Base-by-base conservation (phyloP, 2,113 vertebrate genomes). In the Oostethus manadensis region DNA sequence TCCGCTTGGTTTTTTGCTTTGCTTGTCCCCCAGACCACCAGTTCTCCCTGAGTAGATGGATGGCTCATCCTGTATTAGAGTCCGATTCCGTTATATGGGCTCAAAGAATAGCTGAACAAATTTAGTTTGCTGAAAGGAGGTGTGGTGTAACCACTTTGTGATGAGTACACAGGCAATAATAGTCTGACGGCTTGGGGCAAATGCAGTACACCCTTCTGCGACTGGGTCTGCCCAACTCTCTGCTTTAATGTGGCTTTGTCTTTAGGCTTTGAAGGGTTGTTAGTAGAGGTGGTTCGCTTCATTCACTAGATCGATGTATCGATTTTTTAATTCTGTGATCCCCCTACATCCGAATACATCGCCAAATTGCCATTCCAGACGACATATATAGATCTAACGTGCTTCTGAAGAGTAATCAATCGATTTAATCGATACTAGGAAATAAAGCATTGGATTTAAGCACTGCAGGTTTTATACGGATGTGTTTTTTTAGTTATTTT, bases 211-310 rank as follows among this genome's bases (percentile, higher is more conserved):
- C 76, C 75, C 64, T 73, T 73, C 71, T 69, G 45, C 74, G 79
- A 57, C 74, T 71, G 74, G 68, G 45, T 26, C 62, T 54, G 64
- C 68, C 61, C 16, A 2, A 70, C 51, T 62, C 60, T 9, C 58
- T 70, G 73, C 68, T 67, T 76, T 69, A 78, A 68, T 73, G 70
- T 63, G 74, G 75, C 71, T 82, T 74, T 81, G 76, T 75, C 80
- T 78, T 67, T 53, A 60, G 61, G 56, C 73, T 48, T 57, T 43
- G 46, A 54, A 20, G 35, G 71, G 56, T 73, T n/a, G n/a, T n/a
- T n/a, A n/a, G n/a, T n/a, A n/a, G n/a, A n/a, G n/a, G n/a, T n/a
- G n/a, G n/a, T n/a, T n/a, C n/a, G n/a, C n/a, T n/a, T n/a, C n/a
- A n/a, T n/a, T n/a, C n/a, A n/a, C n/a, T n/a, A n/a, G n/a, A n/a